Percentiles rank a stretch among this genome's conserved stretches.
phyloP scores from a whole-genome alignment of 2,797 vertebrate species.

The Enteromius paludinosus region DNA sequence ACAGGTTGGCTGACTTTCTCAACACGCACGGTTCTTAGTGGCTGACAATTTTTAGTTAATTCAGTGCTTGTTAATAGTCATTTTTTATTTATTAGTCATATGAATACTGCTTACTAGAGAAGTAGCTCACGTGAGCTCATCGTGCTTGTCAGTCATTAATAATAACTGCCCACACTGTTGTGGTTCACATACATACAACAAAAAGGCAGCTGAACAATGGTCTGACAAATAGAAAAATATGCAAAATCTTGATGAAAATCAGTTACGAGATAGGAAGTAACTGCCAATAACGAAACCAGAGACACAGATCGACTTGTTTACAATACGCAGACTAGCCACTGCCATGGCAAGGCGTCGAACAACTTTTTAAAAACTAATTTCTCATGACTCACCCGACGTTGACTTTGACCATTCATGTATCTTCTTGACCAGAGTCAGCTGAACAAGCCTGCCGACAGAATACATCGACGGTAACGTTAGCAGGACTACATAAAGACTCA shows the following conservation, averaged over 20 bases:
- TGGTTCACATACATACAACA: not conserved
- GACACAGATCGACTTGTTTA: not conserved
- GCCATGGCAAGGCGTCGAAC: not conserved
- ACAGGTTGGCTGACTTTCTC: not conserved
- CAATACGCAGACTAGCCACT: not conserved
- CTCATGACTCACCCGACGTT: constrained; percentile 37
- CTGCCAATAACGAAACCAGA: not conserved
- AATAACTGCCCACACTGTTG: not conserved
- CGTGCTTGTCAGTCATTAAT: not conserved
- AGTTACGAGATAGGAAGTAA: not conserved
- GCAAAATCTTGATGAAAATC: not conserved
- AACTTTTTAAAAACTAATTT: not conserved
- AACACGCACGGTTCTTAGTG: not conserved
- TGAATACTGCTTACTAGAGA: not conserved
- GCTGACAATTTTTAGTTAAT: not conserved
- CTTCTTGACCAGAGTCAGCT: constrained; percentile 30
- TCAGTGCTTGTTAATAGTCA: not conserved
- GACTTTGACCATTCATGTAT: constrained; percentile 24
- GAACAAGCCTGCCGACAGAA: constrained; percentile 27
- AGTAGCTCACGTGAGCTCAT: not conserved
- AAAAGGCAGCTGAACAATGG: not conserved
- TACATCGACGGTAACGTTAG: not conserved
- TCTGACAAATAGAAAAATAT: not conserved
- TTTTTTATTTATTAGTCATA: not conserved
- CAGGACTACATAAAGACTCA: not conserved